phyloP scores from a whole-genome alignment of 64 coral and sea anemone genomes.

The Pachyseris speciosa region DNA sequence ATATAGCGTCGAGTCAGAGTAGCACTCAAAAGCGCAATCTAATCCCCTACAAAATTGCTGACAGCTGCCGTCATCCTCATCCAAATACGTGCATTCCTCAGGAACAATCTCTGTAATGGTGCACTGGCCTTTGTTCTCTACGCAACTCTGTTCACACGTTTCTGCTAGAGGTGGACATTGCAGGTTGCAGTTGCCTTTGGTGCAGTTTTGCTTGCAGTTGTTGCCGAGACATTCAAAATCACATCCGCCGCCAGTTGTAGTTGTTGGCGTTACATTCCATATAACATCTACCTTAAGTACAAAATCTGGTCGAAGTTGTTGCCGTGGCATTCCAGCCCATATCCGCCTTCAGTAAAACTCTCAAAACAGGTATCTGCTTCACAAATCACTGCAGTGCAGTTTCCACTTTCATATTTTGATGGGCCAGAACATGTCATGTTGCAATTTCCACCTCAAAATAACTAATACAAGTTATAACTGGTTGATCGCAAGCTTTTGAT shows the following conservation, averaged over 20 bases:
- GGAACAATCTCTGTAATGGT: background rate
- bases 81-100: background rate
- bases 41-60: no score
- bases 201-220: background rate
- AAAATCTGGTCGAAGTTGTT: no score
- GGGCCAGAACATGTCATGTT: background rate
- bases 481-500: no score
- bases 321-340: conserved; percentile 17
- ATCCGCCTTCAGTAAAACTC: conserved; percentile 1
- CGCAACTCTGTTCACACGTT: background rate
- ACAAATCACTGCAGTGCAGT: background rate
- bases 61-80: background rate
- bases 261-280: no score
- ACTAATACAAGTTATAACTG: background rate
- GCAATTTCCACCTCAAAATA: background rate
- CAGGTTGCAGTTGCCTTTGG: background rate
- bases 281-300: no score
- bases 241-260: no score
- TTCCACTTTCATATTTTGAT: background rate
- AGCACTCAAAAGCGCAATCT: no score
- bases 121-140: conserved; percentile 25
- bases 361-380: background rate
- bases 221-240: background rate
- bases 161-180: background rate
- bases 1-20: no score